These are phyloP conservation scores for Hyppa rectilinea DNA, from an alignment of 2,888 invertebrate genomes.

Conservation along the genomic window DNA sequence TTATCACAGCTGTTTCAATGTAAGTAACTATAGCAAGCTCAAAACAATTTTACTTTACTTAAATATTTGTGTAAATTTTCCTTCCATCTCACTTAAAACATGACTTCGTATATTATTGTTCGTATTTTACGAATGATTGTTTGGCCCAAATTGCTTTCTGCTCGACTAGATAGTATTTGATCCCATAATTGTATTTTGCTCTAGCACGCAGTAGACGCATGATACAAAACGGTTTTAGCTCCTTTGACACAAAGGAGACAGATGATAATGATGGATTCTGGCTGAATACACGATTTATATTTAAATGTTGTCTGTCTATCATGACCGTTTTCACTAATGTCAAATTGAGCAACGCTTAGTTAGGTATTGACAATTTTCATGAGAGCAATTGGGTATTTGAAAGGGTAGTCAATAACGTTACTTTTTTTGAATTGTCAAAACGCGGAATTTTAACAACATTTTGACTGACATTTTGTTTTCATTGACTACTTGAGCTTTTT, in stretches of 20 bases:
- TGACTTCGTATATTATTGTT: too few species aligned
- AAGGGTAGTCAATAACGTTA: too few species aligned
- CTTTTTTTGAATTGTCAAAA: too few species aligned
- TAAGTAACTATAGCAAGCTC: background rate
- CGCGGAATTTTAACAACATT: too few species aligned
- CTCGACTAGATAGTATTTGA: slow-evolving; percentile 15
- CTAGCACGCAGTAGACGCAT: slow-evolving; percentile 9
- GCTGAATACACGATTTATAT: slow-evolving; percentile 12
- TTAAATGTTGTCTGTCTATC: background rate
- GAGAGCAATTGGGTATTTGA: too few species aligned
- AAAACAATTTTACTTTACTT: background rate
- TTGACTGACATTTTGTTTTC: too few species aligned
- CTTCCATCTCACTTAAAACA: slow-evolving; percentile 13
- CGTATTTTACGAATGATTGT: slow-evolving; percentile 17
- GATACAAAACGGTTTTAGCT: background rate
- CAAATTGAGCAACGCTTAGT: background rate
- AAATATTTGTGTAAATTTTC: background rate
- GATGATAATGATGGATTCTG: slow-evolving; percentile 23
- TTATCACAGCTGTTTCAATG: background rate
- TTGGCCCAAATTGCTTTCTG: slow-evolving; percentile 34
- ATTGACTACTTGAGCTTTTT: too few species aligned
- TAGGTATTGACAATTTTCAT: too few species aligned
- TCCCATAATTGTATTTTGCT: slow-evolving; percentile 22
- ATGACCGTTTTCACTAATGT: background rate
- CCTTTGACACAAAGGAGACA: slow-evolving; percentile 18